phyloP scores from a whole-genome alignment of 2,888 invertebrate genomes.

The Sesia bembeciformis region DNA sequence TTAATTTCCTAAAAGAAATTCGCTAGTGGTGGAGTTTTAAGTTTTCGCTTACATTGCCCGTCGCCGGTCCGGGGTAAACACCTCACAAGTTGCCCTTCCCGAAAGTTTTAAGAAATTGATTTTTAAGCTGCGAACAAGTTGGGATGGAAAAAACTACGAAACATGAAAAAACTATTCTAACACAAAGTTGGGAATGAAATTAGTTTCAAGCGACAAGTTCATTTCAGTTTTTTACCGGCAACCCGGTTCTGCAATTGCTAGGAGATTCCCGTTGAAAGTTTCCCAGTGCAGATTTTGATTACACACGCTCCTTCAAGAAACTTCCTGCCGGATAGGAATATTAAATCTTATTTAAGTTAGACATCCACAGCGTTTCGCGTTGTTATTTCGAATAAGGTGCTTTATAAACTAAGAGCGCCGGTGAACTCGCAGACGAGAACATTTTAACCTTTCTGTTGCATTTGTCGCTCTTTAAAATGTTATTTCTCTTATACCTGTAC shows the following conservation, averaged over 20 bases:
- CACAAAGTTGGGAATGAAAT: slow-evolving; percentile 67
- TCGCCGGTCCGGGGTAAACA: slow-evolving; percentile 44
- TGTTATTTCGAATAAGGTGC: slow-evolving; percentile 71
- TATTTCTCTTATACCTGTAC: slow-evolving; percentile 30
- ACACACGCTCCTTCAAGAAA: slow-evolving; percentile 69
- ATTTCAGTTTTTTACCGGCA: slow-evolving; percentile 65
- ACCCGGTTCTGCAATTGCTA: slow-evolving; percentile 58
- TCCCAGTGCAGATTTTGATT: slow-evolving; percentile 69
- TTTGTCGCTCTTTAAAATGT: slow-evolving; percentile 21
- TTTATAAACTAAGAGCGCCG: slow-evolving; percentile 51
- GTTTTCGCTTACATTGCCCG: slow-evolving; percentile 41
- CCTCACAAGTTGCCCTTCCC: slow-evolving; percentile 54
- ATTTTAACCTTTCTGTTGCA: slow-evolving; percentile 43
- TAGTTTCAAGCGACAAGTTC: slow-evolving; percentile 72
- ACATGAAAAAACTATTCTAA: slow-evolving; percentile 66
- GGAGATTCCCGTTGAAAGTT: slow-evolving; percentile 62
- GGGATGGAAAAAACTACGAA: slow-evolving; percentile 41
- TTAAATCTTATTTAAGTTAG: slow-evolving; percentile 75
- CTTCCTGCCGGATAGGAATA: slow-evolving; percentile 69
- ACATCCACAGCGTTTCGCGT: slow-evolving; percentile 61
- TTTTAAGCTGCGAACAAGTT: slow-evolving; percentile 66
- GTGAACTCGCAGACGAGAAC: slow-evolving; percentile 35
- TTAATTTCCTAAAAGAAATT: slow-evolving; percentile 53
- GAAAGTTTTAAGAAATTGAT: slow-evolving; percentile 60
- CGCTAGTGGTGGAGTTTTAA: slow-evolving; percentile 32